Evolutionary conservation across 2,888 invertebrate species (phyloP).

Genomic region (Cataglyphis cursor): DNA sequence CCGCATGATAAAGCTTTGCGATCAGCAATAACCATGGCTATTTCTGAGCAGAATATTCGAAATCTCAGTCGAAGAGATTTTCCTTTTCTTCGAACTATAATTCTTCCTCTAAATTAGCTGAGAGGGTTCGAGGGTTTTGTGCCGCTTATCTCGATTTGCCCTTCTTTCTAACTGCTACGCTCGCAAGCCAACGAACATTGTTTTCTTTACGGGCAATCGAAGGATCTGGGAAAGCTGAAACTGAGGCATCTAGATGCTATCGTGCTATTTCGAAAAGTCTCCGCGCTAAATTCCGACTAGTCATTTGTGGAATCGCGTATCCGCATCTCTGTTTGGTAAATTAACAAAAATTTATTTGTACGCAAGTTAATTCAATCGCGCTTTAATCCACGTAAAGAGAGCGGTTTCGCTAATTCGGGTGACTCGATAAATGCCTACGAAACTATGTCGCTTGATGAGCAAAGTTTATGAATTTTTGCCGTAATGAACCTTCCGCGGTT

Average conservation of each 20-base stretch:
- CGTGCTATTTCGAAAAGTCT: background rate
- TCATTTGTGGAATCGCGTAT: constrained; percentile 21
- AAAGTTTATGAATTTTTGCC: constrained; percentile 28
- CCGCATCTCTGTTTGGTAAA: constrained; percentile 62
- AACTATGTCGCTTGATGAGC: constrained; percentile 25
- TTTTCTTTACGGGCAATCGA: background rate
- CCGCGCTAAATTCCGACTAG: constrained; percentile 8
- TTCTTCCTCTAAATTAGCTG: constrained; percentile 50
- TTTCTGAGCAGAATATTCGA: constrained; percentile 7
- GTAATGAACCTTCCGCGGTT: constrained; percentile 9
- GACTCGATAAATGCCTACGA: constrained; percentile 9
- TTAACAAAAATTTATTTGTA: constrained; percentile 64
- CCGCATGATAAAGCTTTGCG: background rate
- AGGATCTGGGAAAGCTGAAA: background rate
- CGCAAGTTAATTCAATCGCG: constrained; percentile 1
- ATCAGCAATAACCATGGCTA: background rate
- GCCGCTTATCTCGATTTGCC: constrained; percentile 58
- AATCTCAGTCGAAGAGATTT: constrained; percentile 54
- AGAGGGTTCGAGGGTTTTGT: constrained; percentile 59
- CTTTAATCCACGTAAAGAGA: constrained; percentile 27
- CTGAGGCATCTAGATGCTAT: constrained; percentile 10
- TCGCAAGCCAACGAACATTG: background rate
- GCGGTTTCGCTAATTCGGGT: background rate
- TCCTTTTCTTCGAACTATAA: constrained; percentile 58
- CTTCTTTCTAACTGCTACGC: constrained; percentile 1